Base-by-base conservation (phyloP, 2,113 vertebrate species). In the Pelodiscus sinensis region DNA sequence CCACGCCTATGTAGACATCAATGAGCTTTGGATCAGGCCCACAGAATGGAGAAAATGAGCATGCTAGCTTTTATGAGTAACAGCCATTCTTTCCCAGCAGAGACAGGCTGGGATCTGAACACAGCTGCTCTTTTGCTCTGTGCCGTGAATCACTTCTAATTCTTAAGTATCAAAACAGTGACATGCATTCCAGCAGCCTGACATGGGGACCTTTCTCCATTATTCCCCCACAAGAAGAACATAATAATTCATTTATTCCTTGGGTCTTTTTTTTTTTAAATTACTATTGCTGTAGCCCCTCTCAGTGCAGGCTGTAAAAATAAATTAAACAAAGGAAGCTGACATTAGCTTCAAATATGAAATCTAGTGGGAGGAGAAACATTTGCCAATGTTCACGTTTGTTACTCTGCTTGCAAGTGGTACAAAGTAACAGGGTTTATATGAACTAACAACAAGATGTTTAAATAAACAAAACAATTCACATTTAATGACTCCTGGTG, bases 111-210 rank as follows among this genome's bases (percentile, higher is more conserved):
- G 91, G 94, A 95, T 96, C 91, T 91, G 88, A 95, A 97, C 96
- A 96, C 94, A 96, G 96, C 96, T 96, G 96, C 95, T 96, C 92
- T 96, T 97, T 96, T 96, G 93, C 95, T 94, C 96, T 91, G 81
- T 60, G 84, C 91, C 87, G 90, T 95, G 96, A 96, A 96, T 95
- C 94, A 90, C 58, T 97, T 94, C 91, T 96, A 95, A 94, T 94
- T 96, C 94, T 91, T n/a, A 92, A 96, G 91, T 78, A 90, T 54
- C 94, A 92, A 93, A 96, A 84, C 91, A 96, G 95, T 95, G 93
- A 95, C 93, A 96, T 75, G 84, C 91, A 92, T 93, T 95, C 38
- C 93, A 82, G n/a, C n/a, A 0, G 18, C 86, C 94, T 94, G 92
- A 95, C 90, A 89, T 92, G 94, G 82, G 84, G 96, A 96, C 96